Evolutionary conservation across 2,888 invertebrate species (phyloP).

Genomic region (Macrophya annulata): DNA sequence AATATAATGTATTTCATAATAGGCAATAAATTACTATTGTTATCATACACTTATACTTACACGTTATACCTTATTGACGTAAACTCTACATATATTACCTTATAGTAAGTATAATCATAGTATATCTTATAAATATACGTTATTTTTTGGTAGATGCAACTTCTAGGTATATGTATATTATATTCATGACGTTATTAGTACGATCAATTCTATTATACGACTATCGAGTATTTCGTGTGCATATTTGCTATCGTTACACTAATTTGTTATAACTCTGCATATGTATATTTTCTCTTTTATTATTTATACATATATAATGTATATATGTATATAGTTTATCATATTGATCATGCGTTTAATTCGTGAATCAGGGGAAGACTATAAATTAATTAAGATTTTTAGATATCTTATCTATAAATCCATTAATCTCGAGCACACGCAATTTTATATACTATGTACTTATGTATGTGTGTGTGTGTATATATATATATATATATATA

Average conservation of each 20-base stretch:
- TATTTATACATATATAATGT: not conserved
- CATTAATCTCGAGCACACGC: conserved; percentile 37
- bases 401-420: conserved; percentile 27
- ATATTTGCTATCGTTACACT: conserved; percentile 30
- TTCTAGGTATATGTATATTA: conserved; percentile 17
- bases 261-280: not conserved
- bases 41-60: conserved; percentile 77
- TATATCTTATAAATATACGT: conserved; percentile 57
- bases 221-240: conserved; percentile 52
- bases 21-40: conserved; percentile 76
- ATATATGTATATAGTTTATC: conserved; percentile 13
- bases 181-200: conserved; percentile 53
- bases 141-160: conserved; percentile 76
- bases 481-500: not conserved
- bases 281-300: not conserved
- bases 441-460: conserved; percentile 1
- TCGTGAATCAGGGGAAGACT: conserved; percentile 25
- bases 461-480: not conserved
- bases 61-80: conserved; percentile 62
- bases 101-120: not conserved
- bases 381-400: conserved; percentile 33
- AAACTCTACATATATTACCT: not conserved
- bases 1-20: conserved; percentile 59
- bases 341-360: conserved; percentile 15
- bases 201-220: conserved; percentile 58